phyloP scores from a whole-genome alignment of 2,113 vertebrate species.

The Anolis sagrei region DNA sequence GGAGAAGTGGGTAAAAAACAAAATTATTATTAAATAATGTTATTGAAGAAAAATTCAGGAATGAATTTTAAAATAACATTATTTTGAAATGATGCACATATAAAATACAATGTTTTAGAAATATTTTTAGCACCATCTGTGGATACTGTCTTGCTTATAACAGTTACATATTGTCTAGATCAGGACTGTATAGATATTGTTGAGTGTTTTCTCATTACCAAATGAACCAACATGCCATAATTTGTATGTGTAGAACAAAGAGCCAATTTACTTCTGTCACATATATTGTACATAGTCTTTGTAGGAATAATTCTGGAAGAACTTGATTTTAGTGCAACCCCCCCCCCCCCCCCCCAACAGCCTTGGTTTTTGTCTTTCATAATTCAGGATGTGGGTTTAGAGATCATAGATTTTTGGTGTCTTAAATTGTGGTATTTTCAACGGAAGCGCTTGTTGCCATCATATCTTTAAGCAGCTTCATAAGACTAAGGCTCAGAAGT shows the following conservation, averaged over 20 bases:
- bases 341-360: too few relatives aligned
- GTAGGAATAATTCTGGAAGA: neutral
- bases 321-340: neutral
- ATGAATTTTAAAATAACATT: neutral
- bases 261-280: neutral
- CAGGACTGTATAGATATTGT: neutral
- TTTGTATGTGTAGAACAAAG: neutral
- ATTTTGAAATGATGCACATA: neutral
- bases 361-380: neutral
- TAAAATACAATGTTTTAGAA: neutral
- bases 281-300: neutral
- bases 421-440: neutral
- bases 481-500: neutral
- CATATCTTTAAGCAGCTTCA: neutral
- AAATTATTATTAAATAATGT: too few relatives aligned
- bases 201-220: neutral
- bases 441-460: neutral
- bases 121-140: constrained; percentile 63
- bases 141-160: constrained; percentile 21
- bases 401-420: neutral
- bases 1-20: neutral
- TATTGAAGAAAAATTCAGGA: neutral
- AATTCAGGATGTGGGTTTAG: constrained; percentile 7
- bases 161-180: neutral
- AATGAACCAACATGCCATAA: neutral